phyloP scores from a whole-genome alignment of 2,113 vertebrate genomes.

The Neomonachus schauinslandi region DNA sequence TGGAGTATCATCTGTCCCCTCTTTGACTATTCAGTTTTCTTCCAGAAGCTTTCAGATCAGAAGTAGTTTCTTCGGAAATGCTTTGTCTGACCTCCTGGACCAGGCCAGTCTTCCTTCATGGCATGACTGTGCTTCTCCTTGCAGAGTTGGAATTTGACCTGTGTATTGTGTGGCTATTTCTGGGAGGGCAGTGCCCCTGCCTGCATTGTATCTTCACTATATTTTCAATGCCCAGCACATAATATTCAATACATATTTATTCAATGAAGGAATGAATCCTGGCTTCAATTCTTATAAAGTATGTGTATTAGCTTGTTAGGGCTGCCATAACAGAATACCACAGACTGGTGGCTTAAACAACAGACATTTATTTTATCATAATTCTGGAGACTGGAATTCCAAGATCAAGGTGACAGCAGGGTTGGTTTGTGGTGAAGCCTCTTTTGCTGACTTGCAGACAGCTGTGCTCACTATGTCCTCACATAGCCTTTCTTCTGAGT shows the following conservation, averaged over 20 bases:
- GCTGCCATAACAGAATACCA: background rate
- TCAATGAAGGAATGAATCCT: background rate
- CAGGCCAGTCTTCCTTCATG: background rate
- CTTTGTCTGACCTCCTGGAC: background rate
- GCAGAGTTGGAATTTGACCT: background rate
- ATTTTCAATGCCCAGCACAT: background rate
- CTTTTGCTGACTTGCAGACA: background rate
- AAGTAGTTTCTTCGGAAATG: background rate
- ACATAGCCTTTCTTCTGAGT: background rate
- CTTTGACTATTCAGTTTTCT: background rate
- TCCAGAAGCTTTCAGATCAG: background rate
- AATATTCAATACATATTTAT: background rate
- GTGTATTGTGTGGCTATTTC: background rate
- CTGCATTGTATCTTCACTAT: background rate
- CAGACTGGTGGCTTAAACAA: background rate
- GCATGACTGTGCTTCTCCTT: background rate
- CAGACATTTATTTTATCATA: background rate
- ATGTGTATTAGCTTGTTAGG: background rate
- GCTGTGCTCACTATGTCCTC: background rate
- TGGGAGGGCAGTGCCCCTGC: background rate
- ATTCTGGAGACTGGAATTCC: background rate
- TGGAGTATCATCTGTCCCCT: background rate
- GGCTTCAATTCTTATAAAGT: background rate
- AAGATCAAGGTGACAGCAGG: background rate
- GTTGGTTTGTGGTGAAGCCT: background rate